These are phyloP conservation scores for Macrochelys suwanniensis DNA, from an alignment of 2,797 vertebrate species.

Conservation along the genomic window DNA sequence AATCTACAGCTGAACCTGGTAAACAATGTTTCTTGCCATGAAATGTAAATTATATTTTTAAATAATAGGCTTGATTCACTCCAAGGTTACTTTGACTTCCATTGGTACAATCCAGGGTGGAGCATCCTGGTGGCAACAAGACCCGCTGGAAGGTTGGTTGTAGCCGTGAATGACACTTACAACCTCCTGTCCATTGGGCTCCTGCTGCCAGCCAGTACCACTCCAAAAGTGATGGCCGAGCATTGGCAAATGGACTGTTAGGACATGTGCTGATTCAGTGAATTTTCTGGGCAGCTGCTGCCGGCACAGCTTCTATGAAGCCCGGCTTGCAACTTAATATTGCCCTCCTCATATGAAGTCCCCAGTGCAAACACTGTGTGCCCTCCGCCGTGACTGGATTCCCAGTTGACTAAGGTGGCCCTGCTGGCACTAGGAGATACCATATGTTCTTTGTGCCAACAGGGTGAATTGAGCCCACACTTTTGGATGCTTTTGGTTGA, in stretches of 20 bases:
- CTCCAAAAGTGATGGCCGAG: background rate
- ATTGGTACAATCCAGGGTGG: background rate
- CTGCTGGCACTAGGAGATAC: background rate
- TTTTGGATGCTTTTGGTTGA: background rate
- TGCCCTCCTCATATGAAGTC: background rate
- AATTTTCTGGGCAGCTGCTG: background rate
- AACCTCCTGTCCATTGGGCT: background rate
- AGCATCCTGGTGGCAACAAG: background rate
- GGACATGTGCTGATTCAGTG: background rate
- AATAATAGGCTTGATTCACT: slow-evolving; percentile 26
- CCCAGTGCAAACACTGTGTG: background rate
- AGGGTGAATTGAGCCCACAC: background rate
- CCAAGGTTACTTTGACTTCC: background rate
- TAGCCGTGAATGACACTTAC: background rate
- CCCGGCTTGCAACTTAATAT: slow-evolving; percentile 10
- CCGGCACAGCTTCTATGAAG: background rate
- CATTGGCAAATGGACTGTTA: accelerated
- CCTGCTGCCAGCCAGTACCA: background rate
- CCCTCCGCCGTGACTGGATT: background rate
- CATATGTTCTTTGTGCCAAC: background rate
- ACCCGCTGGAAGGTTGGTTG: background rate
- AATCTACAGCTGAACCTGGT: slow-evolving; percentile 19
- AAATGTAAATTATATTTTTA: slow-evolving; percentile 33
- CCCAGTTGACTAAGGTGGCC: background rate
- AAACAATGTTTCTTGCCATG: background rate